phyloP scores from a whole-genome alignment of 1,140 invertebrate genomes.

The Pogonus chalceus region DNA sequence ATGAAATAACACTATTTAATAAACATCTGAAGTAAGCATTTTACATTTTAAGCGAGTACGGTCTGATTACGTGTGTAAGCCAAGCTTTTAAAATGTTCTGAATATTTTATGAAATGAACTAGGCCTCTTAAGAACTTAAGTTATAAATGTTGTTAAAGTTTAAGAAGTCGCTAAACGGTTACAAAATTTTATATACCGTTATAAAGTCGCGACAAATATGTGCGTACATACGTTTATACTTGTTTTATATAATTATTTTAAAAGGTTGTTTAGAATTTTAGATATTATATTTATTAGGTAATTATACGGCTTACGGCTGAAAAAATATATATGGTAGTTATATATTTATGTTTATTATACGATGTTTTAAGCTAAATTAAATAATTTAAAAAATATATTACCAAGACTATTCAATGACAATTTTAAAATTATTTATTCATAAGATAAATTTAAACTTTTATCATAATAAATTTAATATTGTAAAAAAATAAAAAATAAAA shows the following conservation, averaged over 20 bases:
- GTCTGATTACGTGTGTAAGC: background rate
- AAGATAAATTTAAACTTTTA: too few species aligned
- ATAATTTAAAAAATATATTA: too few species aligned
- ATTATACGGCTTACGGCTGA: too few species aligned
- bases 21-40: background rate
- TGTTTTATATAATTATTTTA: too few species aligned
- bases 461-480: too few species aligned
- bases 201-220: background rate
- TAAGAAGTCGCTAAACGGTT: background rate
- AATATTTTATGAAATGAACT: conserved; percentile 1
- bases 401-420: too few species aligned
- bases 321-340: too few species aligned
- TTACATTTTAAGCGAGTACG: background rate
- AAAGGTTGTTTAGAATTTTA: background rate
- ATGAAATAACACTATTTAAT: background rate
- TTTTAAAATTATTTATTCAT: too few species aligned
- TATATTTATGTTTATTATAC: too few species aligned
- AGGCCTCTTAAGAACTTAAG: background rate
- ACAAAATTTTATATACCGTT: background rate
- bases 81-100: background rate
- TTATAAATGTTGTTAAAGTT: background rate
- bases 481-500: too few species aligned
- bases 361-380: too few species aligned
- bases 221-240: background rate
- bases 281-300: too few species aligned